phyloP scores from a whole-genome alignment of 2,888 invertebrate species.

The Ophraella communa region DNA sequence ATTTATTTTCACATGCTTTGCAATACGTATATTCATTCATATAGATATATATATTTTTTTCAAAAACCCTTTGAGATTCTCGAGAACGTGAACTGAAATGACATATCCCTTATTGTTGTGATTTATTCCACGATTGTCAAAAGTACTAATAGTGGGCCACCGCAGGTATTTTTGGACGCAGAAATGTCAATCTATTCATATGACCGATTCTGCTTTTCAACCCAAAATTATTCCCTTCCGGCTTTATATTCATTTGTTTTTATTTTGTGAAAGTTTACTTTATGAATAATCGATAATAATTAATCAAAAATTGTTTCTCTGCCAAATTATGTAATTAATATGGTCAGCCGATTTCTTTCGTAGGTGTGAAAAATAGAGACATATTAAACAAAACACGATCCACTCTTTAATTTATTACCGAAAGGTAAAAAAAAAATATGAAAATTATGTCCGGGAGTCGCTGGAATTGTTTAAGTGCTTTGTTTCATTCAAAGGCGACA shows the following conservation, averaged over 20 bases:
- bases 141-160: constrained; percentile 47
- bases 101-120: constrained; percentile 45
- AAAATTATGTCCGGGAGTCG: constrained; percentile 41
- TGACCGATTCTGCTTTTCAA: background rate
- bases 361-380: constrained; percentile 25
- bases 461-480: constrained; percentile 46
- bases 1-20: constrained; percentile 38
- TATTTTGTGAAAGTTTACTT: no score
- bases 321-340: background rate
- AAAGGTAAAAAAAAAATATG: constrained; percentile 22
- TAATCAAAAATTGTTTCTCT: no score
- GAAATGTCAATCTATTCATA: constrained; percentile 32
- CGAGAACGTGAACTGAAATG: constrained; percentile 40
- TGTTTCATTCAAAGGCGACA: constrained; percentile 48
- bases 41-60: no score
- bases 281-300: no score
- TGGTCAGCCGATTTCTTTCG: constrained; percentile 1
- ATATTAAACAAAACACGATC: constrained; percentile 12
- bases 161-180: constrained; percentile 40
- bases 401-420: constrained; percentile 18
- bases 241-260: no score
- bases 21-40: constrained; percentile 39
- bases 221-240: constrained; percentile 16
- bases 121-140: constrained; percentile 41
- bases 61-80: constrained; percentile 44